phyloP scores from a whole-genome alignment of 1,140 invertebrate genomes.

The Heliothis virescens region DNA sequence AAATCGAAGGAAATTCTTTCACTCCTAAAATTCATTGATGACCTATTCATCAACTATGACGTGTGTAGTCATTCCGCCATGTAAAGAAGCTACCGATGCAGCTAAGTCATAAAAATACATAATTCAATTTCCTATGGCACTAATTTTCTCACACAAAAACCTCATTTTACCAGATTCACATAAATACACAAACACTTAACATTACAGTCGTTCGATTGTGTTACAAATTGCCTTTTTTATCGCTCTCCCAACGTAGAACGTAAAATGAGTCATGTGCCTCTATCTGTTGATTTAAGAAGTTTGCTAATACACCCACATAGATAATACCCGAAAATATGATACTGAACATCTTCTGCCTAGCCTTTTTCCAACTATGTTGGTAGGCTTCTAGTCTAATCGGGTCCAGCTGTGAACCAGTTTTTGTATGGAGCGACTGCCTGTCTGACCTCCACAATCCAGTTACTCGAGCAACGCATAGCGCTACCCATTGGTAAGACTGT shows the following conservation, averaged over 20 bases:
- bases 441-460: no score
- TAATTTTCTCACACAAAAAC: slow-evolving; percentile 22
- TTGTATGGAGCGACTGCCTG: no score
- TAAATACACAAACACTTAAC: slow-evolving; percentile 15
- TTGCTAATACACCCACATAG: background rate
- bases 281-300: slow-evolving; percentile 9
- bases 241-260: slow-evolving; percentile 8
- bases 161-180: background rate
- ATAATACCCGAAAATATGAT: background rate
- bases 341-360: no score
- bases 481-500: no score
- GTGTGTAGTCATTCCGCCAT: no score
- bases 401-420: no score
- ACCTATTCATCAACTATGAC: no score
- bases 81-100: background rate
- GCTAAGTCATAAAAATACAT: background rate
- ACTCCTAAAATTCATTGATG: no score
- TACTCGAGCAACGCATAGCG: no score
- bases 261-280: slow-evolving; percentile 24
- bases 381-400: no score
- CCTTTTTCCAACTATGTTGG: no score
- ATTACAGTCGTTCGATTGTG: slow-evolving; percentile 12
- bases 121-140: slow-evolving; percentile 13
- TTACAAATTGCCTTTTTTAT: slow-evolving; percentile 35
- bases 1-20: no score